phyloP scores from a whole-genome alignment of 2,888 invertebrate genomes.

The Anoplius nigerrimus region DNA sequence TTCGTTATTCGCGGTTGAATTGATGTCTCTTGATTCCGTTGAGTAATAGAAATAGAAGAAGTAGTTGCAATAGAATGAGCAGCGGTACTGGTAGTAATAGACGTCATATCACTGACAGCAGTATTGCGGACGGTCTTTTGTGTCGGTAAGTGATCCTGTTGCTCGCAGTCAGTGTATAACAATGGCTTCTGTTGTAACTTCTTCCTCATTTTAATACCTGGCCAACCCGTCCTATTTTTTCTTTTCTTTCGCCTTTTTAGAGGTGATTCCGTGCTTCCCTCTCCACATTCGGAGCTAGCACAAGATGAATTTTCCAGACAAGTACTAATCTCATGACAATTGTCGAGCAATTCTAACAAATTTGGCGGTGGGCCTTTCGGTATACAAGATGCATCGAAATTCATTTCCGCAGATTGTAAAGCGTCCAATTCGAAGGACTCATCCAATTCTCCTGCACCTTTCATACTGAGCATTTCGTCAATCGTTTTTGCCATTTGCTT shows the following conservation, averaged over 20 bases:
- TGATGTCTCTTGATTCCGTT: no score
- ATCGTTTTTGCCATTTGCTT: constrained; percentile 73
- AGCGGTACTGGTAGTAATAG: background rate
- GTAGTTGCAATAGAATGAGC: background rate
- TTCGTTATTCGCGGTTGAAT: background rate
- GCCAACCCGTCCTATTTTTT: constrained; percentile 90
- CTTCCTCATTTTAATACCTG: constrained; percentile 70
- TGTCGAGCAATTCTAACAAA: constrained; percentile 69
- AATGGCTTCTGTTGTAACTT: constrained; percentile 41
- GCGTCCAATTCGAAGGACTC: constrained; percentile 74
- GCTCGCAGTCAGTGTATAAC: constrained; percentile 33
- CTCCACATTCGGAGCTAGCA: constrained; percentile 72
- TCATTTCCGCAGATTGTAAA: constrained; percentile 38
- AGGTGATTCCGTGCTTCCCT: constrained; percentile 63
- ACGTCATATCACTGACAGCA: background rate
- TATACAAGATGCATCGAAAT: constrained; percentile 35
- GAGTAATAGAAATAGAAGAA: background rate
- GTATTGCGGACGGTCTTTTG: background rate
- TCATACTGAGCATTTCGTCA: constrained; percentile 74
- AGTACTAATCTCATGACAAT: constrained; percentile 64
- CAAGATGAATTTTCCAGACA: constrained; percentile 71
- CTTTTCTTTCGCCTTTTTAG: constrained; percentile 79
- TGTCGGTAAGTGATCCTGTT: background rate
- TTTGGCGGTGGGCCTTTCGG: constrained; percentile 67
- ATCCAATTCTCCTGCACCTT: constrained; percentile 76